Percentiles rank a stretch among this genome's conserved stretches.
Conservation (phyloP, 2,113 vertebrate genomes). For the Pseudorectes ferrugineus region DNA sequence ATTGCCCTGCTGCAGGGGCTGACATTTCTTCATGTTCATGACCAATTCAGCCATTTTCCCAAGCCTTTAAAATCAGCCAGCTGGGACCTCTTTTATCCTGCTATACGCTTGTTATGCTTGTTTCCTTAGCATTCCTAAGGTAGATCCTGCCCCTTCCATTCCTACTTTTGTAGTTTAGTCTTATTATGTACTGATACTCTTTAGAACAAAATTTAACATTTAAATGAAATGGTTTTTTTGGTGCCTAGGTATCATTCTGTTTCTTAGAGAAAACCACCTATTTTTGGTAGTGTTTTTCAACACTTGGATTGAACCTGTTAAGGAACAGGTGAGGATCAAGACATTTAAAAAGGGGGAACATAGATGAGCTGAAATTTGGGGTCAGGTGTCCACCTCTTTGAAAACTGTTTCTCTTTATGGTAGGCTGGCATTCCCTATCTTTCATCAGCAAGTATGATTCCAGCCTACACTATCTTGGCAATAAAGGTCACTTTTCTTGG, state of each 20-base stretch:
- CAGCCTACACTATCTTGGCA: background rate
- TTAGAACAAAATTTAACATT: background rate
- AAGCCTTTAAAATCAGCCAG: background rate
- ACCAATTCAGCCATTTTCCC: background rate
- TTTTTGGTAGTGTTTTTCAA: background rate
- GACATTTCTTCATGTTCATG: background rate
- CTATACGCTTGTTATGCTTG: background rate
- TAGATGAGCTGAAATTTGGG: background rate
- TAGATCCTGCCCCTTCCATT: background rate
- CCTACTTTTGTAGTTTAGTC: background rate
- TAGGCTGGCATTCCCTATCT: background rate
- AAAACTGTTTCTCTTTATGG: background rate
- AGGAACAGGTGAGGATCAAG: background rate
- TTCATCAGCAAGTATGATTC: background rate
- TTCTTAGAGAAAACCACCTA: background rate
- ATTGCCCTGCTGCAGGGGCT: background rate
- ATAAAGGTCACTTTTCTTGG: background rate
- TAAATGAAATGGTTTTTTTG: background rate
- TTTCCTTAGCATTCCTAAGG: background rate
- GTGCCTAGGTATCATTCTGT: background rate
- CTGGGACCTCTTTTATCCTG: background rate
- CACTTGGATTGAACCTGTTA: background rate
- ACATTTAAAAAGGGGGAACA: background rate
- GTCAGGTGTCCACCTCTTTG: background rate
- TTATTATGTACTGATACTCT: background rate